phyloP scores from a whole-genome alignment of 2,113 vertebrate species.

The Cyanoramphus novaezelandiae region DNA sequence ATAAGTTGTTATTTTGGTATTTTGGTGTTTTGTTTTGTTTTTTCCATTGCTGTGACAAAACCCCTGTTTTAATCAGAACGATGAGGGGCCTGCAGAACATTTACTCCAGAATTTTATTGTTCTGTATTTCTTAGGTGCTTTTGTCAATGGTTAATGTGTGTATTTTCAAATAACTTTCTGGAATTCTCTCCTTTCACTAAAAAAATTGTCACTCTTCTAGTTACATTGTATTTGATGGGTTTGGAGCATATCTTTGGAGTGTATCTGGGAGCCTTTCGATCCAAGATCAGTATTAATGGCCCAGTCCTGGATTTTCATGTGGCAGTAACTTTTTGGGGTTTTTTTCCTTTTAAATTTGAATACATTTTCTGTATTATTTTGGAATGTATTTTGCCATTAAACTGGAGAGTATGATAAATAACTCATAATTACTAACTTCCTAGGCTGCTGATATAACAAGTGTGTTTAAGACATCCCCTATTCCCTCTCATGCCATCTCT shows the following conservation, averaged over 20 bases:
- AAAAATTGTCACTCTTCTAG: not conserved
- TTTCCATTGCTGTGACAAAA: not conserved
- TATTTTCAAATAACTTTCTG: not conserved
- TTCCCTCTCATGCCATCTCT: slow-evolving; percentile 6
- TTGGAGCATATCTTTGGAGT: not conserved
- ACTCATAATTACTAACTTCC: not conserved
- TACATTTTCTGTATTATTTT: not conserved
- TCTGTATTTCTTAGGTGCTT: not conserved
- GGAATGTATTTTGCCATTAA: not conserved
- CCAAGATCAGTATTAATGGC: not conserved
- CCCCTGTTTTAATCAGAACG: not conserved
- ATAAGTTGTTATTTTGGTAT: not conserved
- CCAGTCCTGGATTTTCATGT: not conserved
- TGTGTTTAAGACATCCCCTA: not conserved
- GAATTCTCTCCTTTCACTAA: not conserved
- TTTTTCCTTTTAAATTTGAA: not conserved
- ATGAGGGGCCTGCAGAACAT: not conserved
- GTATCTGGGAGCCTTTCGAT: not conserved
- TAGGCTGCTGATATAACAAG: not conserved
- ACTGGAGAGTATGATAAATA: not conserved
- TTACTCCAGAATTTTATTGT: not conserved
- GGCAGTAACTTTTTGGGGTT: not conserved
- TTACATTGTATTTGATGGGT: not conserved
- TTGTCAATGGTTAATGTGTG: not conserved
- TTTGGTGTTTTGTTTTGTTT: not conserved